Percentiles rank a stretch among this genome's conserved stretches.
phyloP scores from a whole-genome alignment of 2,113 vertebrate species.

The Peromyscus leucopus region DNA sequence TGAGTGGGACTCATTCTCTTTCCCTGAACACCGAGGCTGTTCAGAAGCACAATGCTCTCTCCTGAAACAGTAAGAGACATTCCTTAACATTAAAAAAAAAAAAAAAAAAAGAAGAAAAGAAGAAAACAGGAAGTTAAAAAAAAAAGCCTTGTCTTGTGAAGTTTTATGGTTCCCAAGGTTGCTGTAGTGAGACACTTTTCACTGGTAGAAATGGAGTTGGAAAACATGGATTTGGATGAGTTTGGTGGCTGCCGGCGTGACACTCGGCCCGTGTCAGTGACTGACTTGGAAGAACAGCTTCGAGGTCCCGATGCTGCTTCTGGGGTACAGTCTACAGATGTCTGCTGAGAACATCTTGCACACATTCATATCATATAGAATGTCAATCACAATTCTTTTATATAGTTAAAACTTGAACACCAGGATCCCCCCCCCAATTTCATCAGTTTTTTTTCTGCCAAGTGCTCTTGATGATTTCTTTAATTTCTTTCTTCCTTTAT shows the following conservation, averaged over 20 bases:
- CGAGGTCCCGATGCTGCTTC: neutral
- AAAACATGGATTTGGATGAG: constrained; percentile 23
- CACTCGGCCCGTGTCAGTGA: neutral
- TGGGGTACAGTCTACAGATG: constrained; percentile 12
- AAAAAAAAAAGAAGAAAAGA: neutral
- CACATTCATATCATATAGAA: constrained; percentile 74
- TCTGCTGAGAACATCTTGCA: constrained; percentile 69
- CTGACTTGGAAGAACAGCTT: neutral
- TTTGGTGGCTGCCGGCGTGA: neutral
- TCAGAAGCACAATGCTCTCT: constrained; percentile 87
- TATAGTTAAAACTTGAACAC: constrained; percentile 64
- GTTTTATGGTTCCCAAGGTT: constrained; percentile 76
- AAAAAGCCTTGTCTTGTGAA: constrained; percentile 60
- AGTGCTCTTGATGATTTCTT: constrained; percentile 73
- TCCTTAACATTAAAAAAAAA: constrained; percentile 56
- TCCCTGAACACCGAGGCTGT: constrained; percentile 53
- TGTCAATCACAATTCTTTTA: constrained; percentile 74
- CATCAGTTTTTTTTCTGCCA: constrained; percentile 67
- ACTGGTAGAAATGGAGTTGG: constrained; percentile 47
- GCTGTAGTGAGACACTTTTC: constrained; percentile 13
- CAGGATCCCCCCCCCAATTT: constrained; percentile 35
- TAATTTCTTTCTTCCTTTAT: neutral
- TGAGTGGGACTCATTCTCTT: constrained; percentile 69
- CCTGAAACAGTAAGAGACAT: constrained; percentile 81
- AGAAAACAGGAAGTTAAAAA: neutral